Evolutionary conservation across 1,140 invertebrate species (phyloP), one percentile per base, ranked within the genome.

Genomic region (Nephotettix cincticeps): DNA sequence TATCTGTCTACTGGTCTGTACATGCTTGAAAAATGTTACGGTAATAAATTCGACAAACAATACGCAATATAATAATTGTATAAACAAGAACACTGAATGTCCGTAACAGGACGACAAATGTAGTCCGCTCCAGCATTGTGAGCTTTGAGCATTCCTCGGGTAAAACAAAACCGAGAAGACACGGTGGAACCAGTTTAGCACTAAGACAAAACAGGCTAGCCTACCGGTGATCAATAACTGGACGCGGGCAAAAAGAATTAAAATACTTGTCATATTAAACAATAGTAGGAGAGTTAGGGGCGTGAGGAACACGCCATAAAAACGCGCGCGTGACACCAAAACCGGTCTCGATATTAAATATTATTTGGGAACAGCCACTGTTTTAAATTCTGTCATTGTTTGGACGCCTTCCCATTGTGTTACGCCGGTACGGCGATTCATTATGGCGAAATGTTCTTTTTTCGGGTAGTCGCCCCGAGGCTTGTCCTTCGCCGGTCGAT

Each of bases 241-340:
- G 17, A 32, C 64, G 64, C 64, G 64, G 28, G 36, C n/a, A 67
- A 67, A 40, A 43, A 67, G 64, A 67, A 67, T 67, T 45, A 67
- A 67, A 67, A 67, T 67, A 67, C 64, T 67, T 67, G 64, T 67
- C 64, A 67, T 67, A 67, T 67, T 67, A 67, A 67, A 67, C 64
- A 67, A 67, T 67, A 67, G 64, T 67, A 43, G 63, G 64, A 43
- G 64, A 40, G 64, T 45, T 64, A 67, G 64, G 64, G 64, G 64
- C 64, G 64, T 67, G 32, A 67, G 64, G 64, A 67, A 67, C 64
- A 67, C 21, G 64, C 36, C 32, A 27, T 67, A 67, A 67, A 64
- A 67, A 67, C 64, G 32, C 64, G 64, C 64, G 64, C 64, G 32
- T 67, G 64, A 67, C 64, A 67, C 64, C 32, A 14, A 23, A 45